Evolutionary conservation across 1,140 invertebrate genomes (phyloP).

Genomic region (Glossosoma conforme): DNA sequence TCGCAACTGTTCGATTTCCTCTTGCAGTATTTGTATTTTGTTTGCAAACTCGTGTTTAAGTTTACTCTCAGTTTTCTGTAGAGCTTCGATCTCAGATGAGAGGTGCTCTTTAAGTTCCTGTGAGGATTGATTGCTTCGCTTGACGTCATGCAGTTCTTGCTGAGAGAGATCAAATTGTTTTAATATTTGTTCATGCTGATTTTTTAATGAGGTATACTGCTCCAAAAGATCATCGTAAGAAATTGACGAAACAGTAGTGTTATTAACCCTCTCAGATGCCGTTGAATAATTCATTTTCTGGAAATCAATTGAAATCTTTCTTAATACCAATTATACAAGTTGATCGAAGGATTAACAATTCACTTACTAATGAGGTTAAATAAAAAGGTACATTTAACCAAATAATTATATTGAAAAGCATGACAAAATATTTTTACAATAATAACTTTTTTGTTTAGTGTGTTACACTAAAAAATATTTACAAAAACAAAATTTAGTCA

Average conservation of each 20-base stretch:
- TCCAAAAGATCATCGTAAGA: slow-evolving; percentile 40
- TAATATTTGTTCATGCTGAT: slow-evolving; percentile 40
- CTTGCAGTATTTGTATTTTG: slow-evolving; percentile 37
- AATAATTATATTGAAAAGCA: too few species aligned
- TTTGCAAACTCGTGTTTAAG: slow-evolving; percentile 36
- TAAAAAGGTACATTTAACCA: too few species aligned
- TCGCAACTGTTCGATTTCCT: slow-evolving; percentile 38
- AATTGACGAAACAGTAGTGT: slow-evolving; percentile 15
- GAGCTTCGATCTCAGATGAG: slow-evolving; percentile 40
- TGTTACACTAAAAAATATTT: too few species aligned
- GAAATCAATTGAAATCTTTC: too few species aligned
- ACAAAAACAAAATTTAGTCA: too few species aligned
- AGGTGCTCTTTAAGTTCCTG: slow-evolving; percentile 45
- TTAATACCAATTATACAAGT: too few species aligned
- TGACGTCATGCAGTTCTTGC: slow-evolving; percentile 45
- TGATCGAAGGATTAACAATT: too few species aligned
- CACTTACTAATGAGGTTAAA: too few species aligned
- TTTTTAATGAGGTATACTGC: slow-evolving; percentile 41
- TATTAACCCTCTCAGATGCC: background rate
- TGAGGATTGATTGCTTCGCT: slow-evolving; percentile 42
- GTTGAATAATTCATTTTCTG: slow-evolving; percentile 13
- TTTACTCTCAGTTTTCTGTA: slow-evolving; percentile 39
- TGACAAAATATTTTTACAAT: too few species aligned
- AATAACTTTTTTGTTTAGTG: too few species aligned
- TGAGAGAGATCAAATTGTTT: slow-evolving; percentile 38